A percentile compares a stretch with the other conserved stretches of the same genome.
Conservation (phyloP, 1,140 invertebrate genomes). For the fruit fly (Drosophila melanogaster) region DNA sequence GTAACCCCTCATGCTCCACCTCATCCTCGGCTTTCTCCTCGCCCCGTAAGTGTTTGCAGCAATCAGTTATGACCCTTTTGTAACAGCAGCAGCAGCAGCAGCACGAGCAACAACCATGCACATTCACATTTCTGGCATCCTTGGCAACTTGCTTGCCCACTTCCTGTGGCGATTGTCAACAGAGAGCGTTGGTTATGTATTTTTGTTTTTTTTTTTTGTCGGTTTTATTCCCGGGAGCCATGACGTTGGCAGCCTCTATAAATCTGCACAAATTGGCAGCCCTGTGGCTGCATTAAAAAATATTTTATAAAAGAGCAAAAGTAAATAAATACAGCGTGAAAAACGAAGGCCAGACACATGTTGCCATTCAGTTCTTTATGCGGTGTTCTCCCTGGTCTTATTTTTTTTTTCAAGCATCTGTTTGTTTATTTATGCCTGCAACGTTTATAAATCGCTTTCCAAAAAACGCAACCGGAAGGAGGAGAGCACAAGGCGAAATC, state of each 20-base stretch:
- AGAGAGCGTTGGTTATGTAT: conserved; percentile 50
- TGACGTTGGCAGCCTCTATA: conserved; percentile 65
- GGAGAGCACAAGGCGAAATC: conserved; percentile 48
- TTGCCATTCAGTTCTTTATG: conserved; percentile 58
- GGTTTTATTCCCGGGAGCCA: conserved; percentile 23
- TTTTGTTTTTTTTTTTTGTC: conserved; percentile 50
- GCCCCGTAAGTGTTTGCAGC: conserved; percentile 68
- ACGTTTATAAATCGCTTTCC: conserved; percentile 80
- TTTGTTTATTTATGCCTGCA: conserved; percentile 81
- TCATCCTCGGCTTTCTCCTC: too few relatives aligned
- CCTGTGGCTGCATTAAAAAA: conserved; percentile 82
- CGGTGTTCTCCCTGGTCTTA: conserved; percentile 15
- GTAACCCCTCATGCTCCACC: not conserved
- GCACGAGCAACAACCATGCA: conserved; percentile 35
- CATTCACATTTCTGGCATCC: conserved; percentile 47
- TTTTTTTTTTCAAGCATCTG: conserved; percentile 61
- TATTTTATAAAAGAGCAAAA: conserved; percentile 80
- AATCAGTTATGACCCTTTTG: conserved; percentile 74
- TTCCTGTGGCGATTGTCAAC: conserved; percentile 79
- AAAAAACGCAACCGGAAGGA: conserved; percentile 23
- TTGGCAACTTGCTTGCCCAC: conserved; percentile 58
- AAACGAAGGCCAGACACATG: conserved; percentile 60
- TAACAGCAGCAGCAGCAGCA: conserved; percentile 19
- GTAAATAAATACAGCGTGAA: conserved; percentile 76
- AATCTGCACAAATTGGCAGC: conserved; percentile 83